Percentiles rank a stretch among this genome's conserved stretches.
Evolutionary conservation across 2,888 invertebrate genomes (phyloP).

Genomic region (Listrodromus nycthemerus): DNA sequence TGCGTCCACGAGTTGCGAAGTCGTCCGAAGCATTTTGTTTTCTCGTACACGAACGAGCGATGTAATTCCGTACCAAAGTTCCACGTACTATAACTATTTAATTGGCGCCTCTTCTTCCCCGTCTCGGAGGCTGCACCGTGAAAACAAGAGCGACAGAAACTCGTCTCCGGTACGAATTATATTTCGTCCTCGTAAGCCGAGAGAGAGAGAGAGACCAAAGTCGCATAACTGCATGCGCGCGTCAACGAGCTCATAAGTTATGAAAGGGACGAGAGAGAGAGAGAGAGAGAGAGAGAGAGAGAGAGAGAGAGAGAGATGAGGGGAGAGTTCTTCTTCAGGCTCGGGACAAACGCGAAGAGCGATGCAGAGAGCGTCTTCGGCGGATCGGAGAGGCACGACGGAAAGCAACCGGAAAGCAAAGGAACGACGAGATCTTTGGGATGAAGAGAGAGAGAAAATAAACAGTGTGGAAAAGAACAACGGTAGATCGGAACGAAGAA

Average conservation of each 20-base stretch:
- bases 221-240: slow-evolving; percentile 60
- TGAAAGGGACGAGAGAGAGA: slow-evolving; percentile 73
- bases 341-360: slow-evolving; percentile 47
- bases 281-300: slow-evolving; percentile 29
- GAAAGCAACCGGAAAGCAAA: not conserved
- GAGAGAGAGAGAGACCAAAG: not conserved
- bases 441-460: not conserved
- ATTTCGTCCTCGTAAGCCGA: slow-evolving; percentile 8
- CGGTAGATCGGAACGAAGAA: not conserved
- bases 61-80: not conserved
- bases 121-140: not conserved
- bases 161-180: slow-evolving; percentile 5
- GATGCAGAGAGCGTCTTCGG: not conserved
- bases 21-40: not conserved
- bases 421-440: not conserved
- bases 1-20: not conserved
- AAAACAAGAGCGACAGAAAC: not conserved
- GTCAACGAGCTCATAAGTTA: slow-evolving; percentile 79
- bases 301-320: slow-evolving; percentile 57
- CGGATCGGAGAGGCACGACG: not conserved
- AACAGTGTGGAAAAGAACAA: not conserved
- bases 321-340: slow-evolving; percentile 58
- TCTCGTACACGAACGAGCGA: not conserved
- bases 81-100: slow-evolving; percentile 8
- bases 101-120: slow-evolving; percentile 7